A percentile compares a stretch with the other conserved stretches of the same genome.
Conservation (phyloP, 2,797 vertebrate genomes). For the Peromyscus attwateri region DNA sequence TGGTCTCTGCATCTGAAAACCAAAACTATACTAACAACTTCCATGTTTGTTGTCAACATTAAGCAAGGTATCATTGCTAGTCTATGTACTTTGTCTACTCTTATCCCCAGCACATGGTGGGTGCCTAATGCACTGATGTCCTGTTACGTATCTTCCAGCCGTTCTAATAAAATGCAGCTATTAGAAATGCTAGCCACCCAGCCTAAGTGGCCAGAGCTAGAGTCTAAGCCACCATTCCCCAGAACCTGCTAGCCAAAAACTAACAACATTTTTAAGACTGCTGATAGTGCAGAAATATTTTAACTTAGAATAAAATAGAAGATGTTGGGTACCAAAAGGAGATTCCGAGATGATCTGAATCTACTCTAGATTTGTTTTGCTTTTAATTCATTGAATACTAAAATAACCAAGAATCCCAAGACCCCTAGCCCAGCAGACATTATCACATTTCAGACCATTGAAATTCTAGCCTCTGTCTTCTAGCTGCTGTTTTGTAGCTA, state of each 20-base stretch:
- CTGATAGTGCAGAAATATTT: neutral
- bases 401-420: conserved; percentile 41
- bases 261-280: neutral
- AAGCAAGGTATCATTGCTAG: neutral
- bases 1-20: conserved; percentile 3
- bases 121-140: neutral
- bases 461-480: neutral
- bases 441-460: neutral
- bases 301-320: neutral
- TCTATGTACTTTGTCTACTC: neutral
- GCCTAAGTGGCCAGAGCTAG: neutral
- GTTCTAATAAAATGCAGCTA: neutral
- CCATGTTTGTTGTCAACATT: neutral
- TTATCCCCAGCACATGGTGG: neutral
- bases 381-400: conserved; percentile 14
- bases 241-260: neutral
- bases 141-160: neutral
- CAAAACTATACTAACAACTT: neutral
- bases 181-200: neutral
- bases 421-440: neutral
- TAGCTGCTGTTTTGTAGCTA: neutral
- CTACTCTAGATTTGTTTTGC: neutral
- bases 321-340: neutral
- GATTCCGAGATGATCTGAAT: neutral
- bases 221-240: neutral